A percentile compares a stretch with the other conserved stretches of the same genome.
phyloP scores from a whole-genome alignment of 2,113 vertebrate species.

The Pachycephala philippinensis region DNA sequence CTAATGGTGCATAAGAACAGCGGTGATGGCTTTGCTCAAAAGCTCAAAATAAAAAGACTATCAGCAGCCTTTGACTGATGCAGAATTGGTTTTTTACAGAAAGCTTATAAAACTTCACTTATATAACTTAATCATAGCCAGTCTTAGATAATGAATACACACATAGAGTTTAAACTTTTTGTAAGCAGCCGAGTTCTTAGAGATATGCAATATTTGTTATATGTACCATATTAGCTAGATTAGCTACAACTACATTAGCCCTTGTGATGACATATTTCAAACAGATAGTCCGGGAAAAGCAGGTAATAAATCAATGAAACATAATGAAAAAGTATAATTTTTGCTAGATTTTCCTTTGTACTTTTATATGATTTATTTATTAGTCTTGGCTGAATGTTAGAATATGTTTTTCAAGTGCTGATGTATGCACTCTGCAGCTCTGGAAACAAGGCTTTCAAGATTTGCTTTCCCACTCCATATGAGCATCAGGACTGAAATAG shows the following conservation, averaged over 20 bases:
- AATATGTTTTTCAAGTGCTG: background rate
- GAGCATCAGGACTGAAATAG: background rate
- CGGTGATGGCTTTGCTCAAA: background rate
- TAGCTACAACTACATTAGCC: background rate
- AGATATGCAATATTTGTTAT: background rate
- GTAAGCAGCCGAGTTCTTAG: background rate
- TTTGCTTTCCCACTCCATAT: background rate
- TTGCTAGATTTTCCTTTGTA: background rate
- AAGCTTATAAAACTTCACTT: background rate
- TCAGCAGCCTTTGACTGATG: background rate
- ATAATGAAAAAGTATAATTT: background rate
- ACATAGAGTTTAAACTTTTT: background rate
- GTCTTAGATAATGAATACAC: background rate
- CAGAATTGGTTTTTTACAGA: background rate
- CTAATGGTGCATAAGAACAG: background rate
- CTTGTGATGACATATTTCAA: background rate
- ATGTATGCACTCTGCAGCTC: background rate
- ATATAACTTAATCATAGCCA: background rate
- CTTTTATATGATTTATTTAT: background rate
- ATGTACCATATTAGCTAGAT: background rate
- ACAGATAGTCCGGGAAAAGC: background rate
- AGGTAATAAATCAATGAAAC: background rate
- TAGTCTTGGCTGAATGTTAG: background rate
- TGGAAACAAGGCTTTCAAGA: slow-evolving; percentile 1
- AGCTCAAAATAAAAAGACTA: background rate